Evolutionary conservation across 2,113 vertebrate genomes (phyloP).

Genomic region (Zosterops borbonicus): DNA sequence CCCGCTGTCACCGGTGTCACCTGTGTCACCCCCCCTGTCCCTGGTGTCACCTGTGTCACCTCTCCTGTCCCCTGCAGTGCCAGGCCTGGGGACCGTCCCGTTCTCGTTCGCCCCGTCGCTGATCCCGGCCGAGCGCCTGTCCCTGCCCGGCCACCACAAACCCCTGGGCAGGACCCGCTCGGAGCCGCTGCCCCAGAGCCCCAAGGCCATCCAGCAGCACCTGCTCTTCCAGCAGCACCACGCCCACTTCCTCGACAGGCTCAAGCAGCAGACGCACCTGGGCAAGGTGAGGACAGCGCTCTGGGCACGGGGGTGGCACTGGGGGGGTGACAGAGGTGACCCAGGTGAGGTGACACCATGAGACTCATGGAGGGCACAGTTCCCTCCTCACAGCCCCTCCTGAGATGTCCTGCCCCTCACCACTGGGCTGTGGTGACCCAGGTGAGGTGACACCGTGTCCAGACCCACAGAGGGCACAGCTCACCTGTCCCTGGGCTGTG

Average conservation of each 20-base stretch:
- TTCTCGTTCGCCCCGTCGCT: conserved; percentile 80
- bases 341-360: no score
- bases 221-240: conserved; percentile 74
- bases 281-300: conserved; percentile 65
- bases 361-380: no score
- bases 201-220: conserved; percentile 75
- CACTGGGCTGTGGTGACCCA: no score
- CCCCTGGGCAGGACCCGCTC: conserved; percentile 89
- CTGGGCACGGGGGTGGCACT: no score
- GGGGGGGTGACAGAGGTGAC: no score
- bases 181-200: conserved; percentile 88
- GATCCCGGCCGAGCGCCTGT: conserved; percentile 70
- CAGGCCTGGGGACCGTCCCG: conserved; percentile 77
- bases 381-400: no score
- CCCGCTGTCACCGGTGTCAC: no score
- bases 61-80: conserved; percentile 68
- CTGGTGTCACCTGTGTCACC: neutral
- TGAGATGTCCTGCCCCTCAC: no score
- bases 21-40: neutral
- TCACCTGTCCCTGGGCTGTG: no score
- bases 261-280: conserved; percentile 79
- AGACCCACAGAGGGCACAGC: rapidly evolving
- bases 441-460: neutral
- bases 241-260: conserved; percentile 76
- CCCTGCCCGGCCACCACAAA: conserved; percentile 80